Conservation (phyloP, 2,888 invertebrate species). For the Dioctria linearis region DNA sequence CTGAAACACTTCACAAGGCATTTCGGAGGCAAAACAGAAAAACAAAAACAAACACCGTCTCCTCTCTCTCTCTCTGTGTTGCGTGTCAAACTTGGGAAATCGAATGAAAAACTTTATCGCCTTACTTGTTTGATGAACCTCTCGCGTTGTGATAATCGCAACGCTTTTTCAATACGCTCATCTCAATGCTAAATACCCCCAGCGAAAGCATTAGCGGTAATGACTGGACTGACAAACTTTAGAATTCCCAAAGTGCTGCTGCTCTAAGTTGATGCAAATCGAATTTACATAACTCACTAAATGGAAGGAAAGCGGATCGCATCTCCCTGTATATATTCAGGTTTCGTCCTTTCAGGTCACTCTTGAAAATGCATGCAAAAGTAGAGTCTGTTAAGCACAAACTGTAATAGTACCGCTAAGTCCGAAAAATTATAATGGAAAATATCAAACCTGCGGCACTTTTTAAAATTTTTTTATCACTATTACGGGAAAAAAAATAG, state of each 20-base stretch:
- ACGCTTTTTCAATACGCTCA: slow-evolving; percentile 33
- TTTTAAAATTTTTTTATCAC: too few species aligned
- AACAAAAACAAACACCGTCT: slow-evolving; percentile 19
- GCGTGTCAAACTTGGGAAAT: slow-evolving; percentile 26
- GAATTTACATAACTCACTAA: not conserved
- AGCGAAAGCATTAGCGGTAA: slow-evolving; percentile 41
- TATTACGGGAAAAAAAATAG: too few species aligned
- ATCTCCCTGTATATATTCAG: too few species aligned
- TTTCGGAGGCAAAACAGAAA: not conserved
- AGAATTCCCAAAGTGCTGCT: slow-evolving; percentile 9
- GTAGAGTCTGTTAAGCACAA: too few species aligned
- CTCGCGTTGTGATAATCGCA: slow-evolving; percentile 42
- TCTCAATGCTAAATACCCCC: slow-evolving; percentile 8
- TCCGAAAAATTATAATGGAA: too few species aligned
- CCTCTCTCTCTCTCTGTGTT: not conserved
- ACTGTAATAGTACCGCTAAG: too few species aligned
- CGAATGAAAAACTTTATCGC: slow-evolving; percentile 26
- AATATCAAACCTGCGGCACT: too few species aligned
- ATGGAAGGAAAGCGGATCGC: too few species aligned
- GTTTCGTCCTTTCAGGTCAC: too few species aligned
- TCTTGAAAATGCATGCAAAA: too few species aligned
- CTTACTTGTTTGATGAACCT: slow-evolving; percentile 41
- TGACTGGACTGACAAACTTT: slow-evolving; percentile 36
- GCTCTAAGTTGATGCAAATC: not conserved
- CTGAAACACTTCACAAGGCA: not conserved